Conservation (phyloP, 2,888 invertebrate species). For the Apamea anceps region DNA sequence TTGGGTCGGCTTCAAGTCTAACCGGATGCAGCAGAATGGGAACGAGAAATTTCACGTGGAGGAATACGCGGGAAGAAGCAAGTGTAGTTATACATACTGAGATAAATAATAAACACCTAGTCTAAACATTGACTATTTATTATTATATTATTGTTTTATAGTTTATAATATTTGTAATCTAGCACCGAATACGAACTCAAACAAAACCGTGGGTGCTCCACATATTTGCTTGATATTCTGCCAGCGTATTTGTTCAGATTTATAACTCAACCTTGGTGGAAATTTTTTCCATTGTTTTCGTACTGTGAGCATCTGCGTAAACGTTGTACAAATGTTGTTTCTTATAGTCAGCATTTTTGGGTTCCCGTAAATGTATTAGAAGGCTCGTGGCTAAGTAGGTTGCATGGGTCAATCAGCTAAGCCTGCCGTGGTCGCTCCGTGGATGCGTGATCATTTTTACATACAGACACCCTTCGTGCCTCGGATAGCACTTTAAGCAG, state of each 20-base stretch:
- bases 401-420: background rate
- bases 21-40: too few relatives aligned
- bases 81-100: background rate
- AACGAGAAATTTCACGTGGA: too few relatives aligned
- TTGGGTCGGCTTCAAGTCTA: too few relatives aligned
- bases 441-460: too few relatives aligned
- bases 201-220: slow-evolving; percentile 36
- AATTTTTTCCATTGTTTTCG: slow-evolving; percentile 51
- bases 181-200: slow-evolving; percentile 34
- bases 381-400: too few relatives aligned
- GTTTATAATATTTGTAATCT: slow-evolving; percentile 18
- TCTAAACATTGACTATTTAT: slow-evolving; percentile 1
- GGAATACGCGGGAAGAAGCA: too few relatives aligned
- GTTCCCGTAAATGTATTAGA: background rate
- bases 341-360: slow-evolving; percentile 6
- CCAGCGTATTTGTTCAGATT: slow-evolving; percentile 53
- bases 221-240: slow-evolving; percentile 54
- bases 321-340: slow-evolving; percentile 19
- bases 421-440: background rate
- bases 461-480: background rate
- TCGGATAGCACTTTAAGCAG: background rate
- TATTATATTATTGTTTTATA: slow-evolving; percentile 3
- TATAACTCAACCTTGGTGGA: slow-evolving; percentile 48
- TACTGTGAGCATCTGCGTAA: slow-evolving; percentile 9
- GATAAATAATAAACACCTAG: slow-evolving; percentile 12